phyloP scores from a whole-genome alignment of 2,888 invertebrate species.

The Trissoscelio sp. region DNA sequence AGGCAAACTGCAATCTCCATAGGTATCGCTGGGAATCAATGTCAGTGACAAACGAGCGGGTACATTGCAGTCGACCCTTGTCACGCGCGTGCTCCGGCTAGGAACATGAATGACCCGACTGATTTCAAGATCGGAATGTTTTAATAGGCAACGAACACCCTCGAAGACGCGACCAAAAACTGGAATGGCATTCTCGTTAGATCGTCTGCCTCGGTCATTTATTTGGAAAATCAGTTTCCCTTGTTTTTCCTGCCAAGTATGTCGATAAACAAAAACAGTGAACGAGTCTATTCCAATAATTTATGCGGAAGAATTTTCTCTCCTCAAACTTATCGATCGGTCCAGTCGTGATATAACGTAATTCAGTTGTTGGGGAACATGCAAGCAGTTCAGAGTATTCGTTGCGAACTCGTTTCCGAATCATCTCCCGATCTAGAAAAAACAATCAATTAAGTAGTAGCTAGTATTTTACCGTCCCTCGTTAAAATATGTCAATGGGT shows the following conservation, averaged over 20 bases:
- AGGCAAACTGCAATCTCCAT: conserved; percentile 60
- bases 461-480: conserved; percentile 60
- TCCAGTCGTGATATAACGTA: conserved; percentile 29
- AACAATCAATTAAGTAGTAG: conserved; percentile 65
- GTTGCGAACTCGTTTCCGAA: conserved; percentile 51
- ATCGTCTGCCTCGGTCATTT: conserved; percentile 5
- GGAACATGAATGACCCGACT: conserved; percentile 68
- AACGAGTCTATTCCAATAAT: conserved; percentile 21
- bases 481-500: conserved; percentile 62
- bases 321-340: conserved; percentile 32
- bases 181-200: conserved; percentile 55
- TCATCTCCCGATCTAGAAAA: conserved; percentile 59
- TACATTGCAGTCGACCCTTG: conserved; percentile 68
- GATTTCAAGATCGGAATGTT: conserved; percentile 70
- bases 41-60: conserved; percentile 71
- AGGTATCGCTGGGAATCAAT: conserved; percentile 67
- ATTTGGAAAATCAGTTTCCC: conserved; percentile 31
- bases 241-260: neutral
- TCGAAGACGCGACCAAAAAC: conserved; percentile 35
- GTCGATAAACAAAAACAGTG: neutral
- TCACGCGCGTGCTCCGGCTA: conserved; percentile 66
- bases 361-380: conserved; percentile 49
- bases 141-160: conserved; percentile 68
- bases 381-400: conserved; percentile 49
- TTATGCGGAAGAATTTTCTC: conserved; percentile 38